These are phyloP conservation scores for Anagyrus pseudococci DNA, from an alignment of 2,888 invertebrate genomes.

Conservation along the genomic window DNA sequence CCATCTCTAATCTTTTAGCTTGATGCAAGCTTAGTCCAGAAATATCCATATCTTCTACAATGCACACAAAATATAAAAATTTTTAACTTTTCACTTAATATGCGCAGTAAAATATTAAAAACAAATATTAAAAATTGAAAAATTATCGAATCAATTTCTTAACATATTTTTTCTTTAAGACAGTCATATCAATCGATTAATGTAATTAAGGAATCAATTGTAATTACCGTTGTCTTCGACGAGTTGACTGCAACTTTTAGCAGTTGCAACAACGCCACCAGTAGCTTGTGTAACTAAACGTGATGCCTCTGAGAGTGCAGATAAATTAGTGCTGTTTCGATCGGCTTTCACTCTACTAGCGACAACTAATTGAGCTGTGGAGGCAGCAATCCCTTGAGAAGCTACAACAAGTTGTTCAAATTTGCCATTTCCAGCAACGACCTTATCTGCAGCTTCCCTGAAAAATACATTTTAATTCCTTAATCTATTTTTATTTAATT, in stretches of 20 bases:
- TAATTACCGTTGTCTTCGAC: conserved; percentile 79
- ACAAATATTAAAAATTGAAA: too few species aligned
- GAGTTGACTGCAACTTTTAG: conserved; percentile 86
- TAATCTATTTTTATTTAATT: background rate
- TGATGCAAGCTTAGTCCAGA: conserved; percentile 89
- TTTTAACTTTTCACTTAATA: too few species aligned
- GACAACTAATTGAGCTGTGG: conserved; percentile 96
- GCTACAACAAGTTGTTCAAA: conserved; percentile 94
- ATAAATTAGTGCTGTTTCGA: conserved; percentile 78
- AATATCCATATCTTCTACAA: conserved; percentile 86
- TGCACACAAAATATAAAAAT: conserved; percentile 30
- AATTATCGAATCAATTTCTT: too few species aligned
- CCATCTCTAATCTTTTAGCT: conserved; percentile 96
- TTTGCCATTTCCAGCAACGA: conserved; percentile 84
- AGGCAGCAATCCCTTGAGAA: conserved; percentile 95
- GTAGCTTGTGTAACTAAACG: conserved; percentile 90
- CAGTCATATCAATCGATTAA: too few species aligned
- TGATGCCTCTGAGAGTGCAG: conserved; percentile 85
- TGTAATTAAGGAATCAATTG: background rate
- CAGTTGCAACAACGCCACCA: conserved; percentile 91
- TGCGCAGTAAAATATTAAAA: too few species aligned
- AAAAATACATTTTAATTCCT: conserved; percentile 7
- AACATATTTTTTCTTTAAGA: background rate
- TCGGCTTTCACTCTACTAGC: conserved; percentile 96
- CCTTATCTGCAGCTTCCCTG: conserved; percentile 91